A percentile compares a stretch with the other conserved stretches of the same genome.
Evolutionary conservation across 2,888 invertebrate species (phyloP).

Genomic region (Liopterus haemorrhoidalis): DNA sequence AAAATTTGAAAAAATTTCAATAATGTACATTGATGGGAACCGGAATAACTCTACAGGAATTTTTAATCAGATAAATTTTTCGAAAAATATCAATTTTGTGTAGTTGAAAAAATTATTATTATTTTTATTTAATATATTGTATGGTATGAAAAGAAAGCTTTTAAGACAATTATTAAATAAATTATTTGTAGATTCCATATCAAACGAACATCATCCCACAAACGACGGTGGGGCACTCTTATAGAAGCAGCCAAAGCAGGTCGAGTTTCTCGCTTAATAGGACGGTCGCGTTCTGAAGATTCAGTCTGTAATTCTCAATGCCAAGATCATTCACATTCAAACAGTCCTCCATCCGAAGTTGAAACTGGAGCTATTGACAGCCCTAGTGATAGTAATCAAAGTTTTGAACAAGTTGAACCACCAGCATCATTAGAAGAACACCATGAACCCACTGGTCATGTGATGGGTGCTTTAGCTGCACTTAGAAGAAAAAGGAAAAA

Average conservation of each 20-base stretch:
- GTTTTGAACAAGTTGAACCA: constrained; percentile 46
- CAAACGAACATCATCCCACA: constrained; percentile 58
- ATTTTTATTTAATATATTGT: neutral
- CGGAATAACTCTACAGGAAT: no score
- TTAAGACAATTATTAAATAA: no score
- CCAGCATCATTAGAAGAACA: constrained; percentile 34
- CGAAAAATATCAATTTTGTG: no score
- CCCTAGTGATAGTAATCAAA: constrained; percentile 65
- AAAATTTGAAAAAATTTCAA: no score
- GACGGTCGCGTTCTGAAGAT: constrained; percentile 75
- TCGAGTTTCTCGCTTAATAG: constrained; percentile 71
- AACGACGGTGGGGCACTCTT: constrained; percentile 75
- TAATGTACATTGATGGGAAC: no score
- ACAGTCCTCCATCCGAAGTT: constrained; percentile 57
- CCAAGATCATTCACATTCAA: constrained; percentile 51
- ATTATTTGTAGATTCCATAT: constrained; percentile 41
- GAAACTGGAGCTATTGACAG: constrained; percentile 69
- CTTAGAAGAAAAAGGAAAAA: constrained; percentile 76
- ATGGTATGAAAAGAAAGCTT: neutral
- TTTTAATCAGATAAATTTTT: no score
- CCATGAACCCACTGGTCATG: constrained; percentile 39
- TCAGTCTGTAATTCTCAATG: constrained; percentile 61
- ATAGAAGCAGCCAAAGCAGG: constrained; percentile 83
- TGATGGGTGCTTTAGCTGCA: constrained; percentile 61
- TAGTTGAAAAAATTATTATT: no score